Evolutionary conservation across 1,140 invertebrate genomes (phyloP), one percentile per base, ranked within the genome.

Genomic region (Drosophila pandora): DNA sequence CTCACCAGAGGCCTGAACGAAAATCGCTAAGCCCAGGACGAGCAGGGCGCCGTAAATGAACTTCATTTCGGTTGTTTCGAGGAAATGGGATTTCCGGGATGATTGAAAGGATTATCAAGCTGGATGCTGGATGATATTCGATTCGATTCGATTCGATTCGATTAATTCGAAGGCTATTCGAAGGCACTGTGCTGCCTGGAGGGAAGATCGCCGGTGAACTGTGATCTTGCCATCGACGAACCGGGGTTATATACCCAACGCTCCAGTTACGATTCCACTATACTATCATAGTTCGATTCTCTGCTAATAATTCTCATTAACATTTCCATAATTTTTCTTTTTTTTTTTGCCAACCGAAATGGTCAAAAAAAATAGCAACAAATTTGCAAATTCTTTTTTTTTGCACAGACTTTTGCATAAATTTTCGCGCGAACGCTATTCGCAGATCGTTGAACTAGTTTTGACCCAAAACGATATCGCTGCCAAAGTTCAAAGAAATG

Each of bases 231-330:
- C 79, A 82, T 41, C 32, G 45, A 45, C 53, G 34, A 50, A 23
- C 8, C 39, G 61, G 53, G 71, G 58, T 87, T 87, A 87, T 87
- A 87, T 87, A 87, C 79, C 79, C 82, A 28, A 58, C 64, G 72
- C 59, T 65, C 76, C 67, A 76, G 55, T 84, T 79, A 34, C 34
- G 22, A 49, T 32, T 59, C 22, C 45, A 41, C 4, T 32, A 53
- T 10, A 45, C 22, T 21, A 63, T 32, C 49, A 21, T 39, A 59
- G 10, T 13, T 13, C 41, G 45, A 49, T 25, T 59, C 47, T 25
- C 5, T 32, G 22, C 25, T 23, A 47, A 82, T 50, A 65, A 48
- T 75, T 70, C 82, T 85, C 78, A 87, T 84, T 84, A 85, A 61
- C 82, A 85, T 81, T 84, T 84, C 74, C 37, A 10, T 22, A 22